Conservation (phyloP, 2,888 invertebrate species). For the Brassicogethes aeneus region DNA sequence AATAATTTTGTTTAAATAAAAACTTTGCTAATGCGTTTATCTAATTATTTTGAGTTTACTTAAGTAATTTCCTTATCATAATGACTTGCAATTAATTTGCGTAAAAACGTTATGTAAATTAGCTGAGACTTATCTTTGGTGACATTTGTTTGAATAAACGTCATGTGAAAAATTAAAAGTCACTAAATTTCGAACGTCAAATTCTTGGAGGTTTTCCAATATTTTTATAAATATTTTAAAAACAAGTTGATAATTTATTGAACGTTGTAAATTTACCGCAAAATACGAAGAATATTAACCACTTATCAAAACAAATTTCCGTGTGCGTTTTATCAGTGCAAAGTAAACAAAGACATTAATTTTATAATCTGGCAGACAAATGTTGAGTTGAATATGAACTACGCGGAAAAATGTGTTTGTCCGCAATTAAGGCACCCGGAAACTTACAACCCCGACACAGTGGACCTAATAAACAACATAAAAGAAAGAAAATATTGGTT, state of each 20-base stretch:
- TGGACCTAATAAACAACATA: conserved; percentile 76
- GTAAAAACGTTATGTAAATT: too few relatives aligned
- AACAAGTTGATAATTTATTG: background rate
- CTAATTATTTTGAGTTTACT: too few relatives aligned
- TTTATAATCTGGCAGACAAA: background rate
- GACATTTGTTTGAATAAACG: too few relatives aligned
- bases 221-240: conserved; percentile 2
- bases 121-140: too few relatives aligned
- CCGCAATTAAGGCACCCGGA: conserved; percentile 69
- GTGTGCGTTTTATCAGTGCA: background rate
- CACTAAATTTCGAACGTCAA: conserved; percentile 3
- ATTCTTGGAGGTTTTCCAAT: background rate
- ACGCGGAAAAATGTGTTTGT: conserved; percentile 44
- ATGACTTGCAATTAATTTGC: too few relatives aligned
- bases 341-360: background rate
- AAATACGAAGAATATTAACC: background rate
- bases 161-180: background rate
- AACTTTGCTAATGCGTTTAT: too few relatives aligned
- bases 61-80: too few relatives aligned
- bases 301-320: background rate
- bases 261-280: background rate
- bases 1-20: too few relatives aligned
- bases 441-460: conserved; percentile 83
- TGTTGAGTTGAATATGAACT: conserved; percentile 12
- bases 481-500: conserved; percentile 91